A percentile compares a stretch with the other conserved stretches of the same genome.
Conservation (phyloP, 2,888 invertebrate species). For the Eubasilissa splendida region DNA sequence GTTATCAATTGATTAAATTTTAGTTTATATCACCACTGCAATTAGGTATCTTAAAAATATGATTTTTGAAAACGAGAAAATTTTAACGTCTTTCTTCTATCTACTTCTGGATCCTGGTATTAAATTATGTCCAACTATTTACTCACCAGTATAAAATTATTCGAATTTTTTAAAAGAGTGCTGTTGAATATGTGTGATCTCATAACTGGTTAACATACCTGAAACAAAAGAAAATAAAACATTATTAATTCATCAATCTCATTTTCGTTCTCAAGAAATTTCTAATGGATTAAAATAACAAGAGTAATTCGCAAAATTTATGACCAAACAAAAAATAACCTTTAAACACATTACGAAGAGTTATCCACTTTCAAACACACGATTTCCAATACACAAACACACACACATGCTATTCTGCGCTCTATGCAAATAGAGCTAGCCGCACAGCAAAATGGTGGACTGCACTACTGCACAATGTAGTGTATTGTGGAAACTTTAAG, state of each 20-base stretch:
- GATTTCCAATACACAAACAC: neutral
- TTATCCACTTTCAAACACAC: constrained; percentile 1
- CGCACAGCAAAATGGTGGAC: constrained; percentile 27
- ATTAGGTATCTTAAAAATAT: too few relatives aligned
- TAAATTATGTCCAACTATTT: too few relatives aligned
- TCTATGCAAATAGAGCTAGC: constrained; percentile 23
- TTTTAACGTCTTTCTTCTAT: too few relatives aligned
- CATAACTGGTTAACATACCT: constrained; percentile 13
- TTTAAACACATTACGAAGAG: constrained; percentile 7
- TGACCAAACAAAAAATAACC: neutral
- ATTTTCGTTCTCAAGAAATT: neutral
- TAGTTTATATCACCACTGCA: too few relatives aligned
- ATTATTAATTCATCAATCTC: neutral
- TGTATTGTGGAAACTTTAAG: constrained; percentile 51
- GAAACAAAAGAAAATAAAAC: constrained; percentile 24
- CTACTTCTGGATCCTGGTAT: too few relatives aligned
- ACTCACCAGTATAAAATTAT: too few relatives aligned
- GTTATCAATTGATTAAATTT: too few relatives aligned
- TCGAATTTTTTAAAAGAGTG: too few relatives aligned
- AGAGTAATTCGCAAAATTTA: too few relatives aligned
- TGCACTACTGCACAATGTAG: constrained; percentile 22
- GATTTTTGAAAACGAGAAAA: too few relatives aligned
- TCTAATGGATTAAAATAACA: too few relatives aligned
- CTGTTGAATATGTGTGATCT: too few relatives aligned
- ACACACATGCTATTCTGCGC: neutral